Evolutionary conservation across 2,888 invertebrate species (phyloP).

Genomic region (Pristionchus maxplancki): DNA sequence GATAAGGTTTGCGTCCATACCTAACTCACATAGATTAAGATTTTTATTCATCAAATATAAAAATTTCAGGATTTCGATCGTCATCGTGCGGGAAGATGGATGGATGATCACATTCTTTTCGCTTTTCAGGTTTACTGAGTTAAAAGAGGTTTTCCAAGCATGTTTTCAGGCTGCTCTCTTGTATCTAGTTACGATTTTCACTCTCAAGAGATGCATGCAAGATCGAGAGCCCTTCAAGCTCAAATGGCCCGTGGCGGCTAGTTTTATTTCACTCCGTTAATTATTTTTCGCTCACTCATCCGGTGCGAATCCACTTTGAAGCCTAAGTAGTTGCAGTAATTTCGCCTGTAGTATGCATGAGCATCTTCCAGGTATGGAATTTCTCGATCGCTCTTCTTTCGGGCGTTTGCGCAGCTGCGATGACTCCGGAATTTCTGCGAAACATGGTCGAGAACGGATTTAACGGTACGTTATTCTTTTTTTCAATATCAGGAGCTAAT

Average conservation of each 20-base stretch:
- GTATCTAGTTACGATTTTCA: background rate
- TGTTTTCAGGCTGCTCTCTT: background rate
- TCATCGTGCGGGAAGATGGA: background rate
- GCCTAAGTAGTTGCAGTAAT: no score
- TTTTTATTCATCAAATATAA: no score
- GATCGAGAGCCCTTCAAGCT: background rate
- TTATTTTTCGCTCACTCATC: background rate
- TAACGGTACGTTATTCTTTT: background rate
- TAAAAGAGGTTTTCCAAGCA: no score
- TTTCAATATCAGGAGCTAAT: no score
- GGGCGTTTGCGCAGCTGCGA: background rate
- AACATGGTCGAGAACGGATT: background rate
- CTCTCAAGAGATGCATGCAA: background rate
- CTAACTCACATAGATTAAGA: no score
- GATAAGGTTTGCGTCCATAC: background rate
- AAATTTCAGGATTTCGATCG: background rate
- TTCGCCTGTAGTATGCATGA: no score
- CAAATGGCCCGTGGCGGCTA: background rate
- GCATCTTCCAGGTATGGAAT: background rate
- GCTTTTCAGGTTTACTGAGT: background rate
- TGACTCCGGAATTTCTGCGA: background rate
- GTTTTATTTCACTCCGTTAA: background rate
- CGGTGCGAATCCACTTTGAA: no score
- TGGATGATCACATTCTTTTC: background rate
- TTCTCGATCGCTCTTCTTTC: background rate